These are phyloP conservation scores for Pongo abelii DNA, from an alignment of 2,113 vertebrate species.

Conservation along the genomic window DNA sequence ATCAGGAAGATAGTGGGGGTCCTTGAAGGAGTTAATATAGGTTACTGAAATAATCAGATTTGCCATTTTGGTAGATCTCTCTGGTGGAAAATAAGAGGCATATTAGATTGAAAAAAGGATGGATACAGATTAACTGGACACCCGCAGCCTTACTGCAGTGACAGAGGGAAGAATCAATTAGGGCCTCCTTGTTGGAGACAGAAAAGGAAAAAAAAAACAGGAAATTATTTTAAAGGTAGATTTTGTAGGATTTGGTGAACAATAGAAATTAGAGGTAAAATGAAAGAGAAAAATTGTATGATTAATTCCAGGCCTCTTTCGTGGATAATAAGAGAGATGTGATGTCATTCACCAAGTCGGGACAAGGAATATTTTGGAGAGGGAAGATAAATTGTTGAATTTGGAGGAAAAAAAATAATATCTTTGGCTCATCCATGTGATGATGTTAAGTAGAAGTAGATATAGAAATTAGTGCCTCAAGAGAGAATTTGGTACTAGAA, in stretches of 20 bases:
- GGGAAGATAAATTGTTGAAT: conserved; percentile 1
- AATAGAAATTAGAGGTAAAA: neutral
- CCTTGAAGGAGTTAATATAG: neutral
- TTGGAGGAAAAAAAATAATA: neutral
- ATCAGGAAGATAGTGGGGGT: neutral
- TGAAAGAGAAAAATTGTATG: neutral
- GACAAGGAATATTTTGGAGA: neutral
- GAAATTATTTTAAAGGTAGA: neutral
- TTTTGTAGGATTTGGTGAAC: neutral
- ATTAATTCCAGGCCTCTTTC: neutral
- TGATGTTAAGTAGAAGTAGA: neutral
- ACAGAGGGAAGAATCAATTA: neutral
- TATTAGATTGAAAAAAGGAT: neutral
- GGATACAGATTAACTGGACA: neutral
- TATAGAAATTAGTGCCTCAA: neutral
- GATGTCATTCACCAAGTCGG: neutral
- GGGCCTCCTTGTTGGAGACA: neutral
- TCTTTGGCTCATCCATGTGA: neutral
- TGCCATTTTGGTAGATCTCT: neutral
- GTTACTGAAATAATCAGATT: neutral
- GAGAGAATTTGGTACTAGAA: neutral
- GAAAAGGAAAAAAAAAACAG: neutral
- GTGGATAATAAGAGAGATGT: neutral
- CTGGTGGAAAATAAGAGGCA: neutral
- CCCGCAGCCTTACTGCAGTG: neutral